Evolutionary conservation across 1,140 invertebrate genomes (phyloP), one percentile per base, ranked within the genome.

Genomic region (Anastatus disparis): DNA sequence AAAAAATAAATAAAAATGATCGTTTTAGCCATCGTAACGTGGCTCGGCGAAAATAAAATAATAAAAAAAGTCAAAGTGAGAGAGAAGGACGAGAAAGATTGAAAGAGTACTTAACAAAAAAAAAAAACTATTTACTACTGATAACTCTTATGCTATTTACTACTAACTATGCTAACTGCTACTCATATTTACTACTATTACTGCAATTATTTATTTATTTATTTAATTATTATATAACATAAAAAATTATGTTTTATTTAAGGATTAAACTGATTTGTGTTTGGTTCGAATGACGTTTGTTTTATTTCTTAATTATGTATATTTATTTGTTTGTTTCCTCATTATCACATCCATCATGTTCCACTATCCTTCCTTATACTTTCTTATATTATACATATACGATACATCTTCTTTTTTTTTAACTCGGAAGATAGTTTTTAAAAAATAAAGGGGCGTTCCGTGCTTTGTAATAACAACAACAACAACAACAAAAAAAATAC

Each of bases 191-290:
- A 75, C 72, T 70, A 68, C 66, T 78, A 75, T 73, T 78, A 77
- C 76, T 64, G 58, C 76, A 80, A 83, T 80, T 83, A 84, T 84
- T 85, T 84, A 85, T 84, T 85, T 85, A 85, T 85, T 85, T 84
- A 85, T 83, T 83, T 82, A 81, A 81, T 79, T 84, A 84, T 84
- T 84, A 85, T 84, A 84, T 82, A 78, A 80, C 82, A 85, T 83
- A 78, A 79, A 76, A 75, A 78, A 83, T 84, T 84, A 84, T 85
- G 82, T 84, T 84, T 84, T 84, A 84, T 85, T 84, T 84, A 84
- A 84, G 79, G 77, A 85, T 85, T 85, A 85, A 85, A 85, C 84
- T 85, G 83, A 84, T 85, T 85, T 85, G 82, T 83, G 83, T 84
- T 85, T 85, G 81, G 82, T 85, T 84, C 81, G 74, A 84, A 80